Base-by-base conservation (phyloP, 2,888 invertebrate species). In the Lordiphosa andalusiaca region DNA sequence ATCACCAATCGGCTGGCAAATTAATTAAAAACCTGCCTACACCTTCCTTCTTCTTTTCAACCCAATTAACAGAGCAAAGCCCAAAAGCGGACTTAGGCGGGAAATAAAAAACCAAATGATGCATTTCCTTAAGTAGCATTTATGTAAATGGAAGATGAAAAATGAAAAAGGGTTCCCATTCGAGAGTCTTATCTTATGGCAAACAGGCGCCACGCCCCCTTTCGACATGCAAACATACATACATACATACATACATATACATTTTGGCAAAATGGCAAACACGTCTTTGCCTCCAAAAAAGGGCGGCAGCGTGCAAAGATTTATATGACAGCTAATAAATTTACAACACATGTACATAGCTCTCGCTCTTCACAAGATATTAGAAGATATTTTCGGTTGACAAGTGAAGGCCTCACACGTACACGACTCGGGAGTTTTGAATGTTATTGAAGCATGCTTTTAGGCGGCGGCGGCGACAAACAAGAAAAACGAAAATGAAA, bases 321-420 rank as follows among this genome's bases (percentile, higher is more conserved):
- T 87, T 87, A 87, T 87, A 87, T 87, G 87, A 87, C 87, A 87
- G 87, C 87, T 85, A 85, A 87, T 87, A 87, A 87, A 87, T 87
- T 85, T 86, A 71, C 71, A 73, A 77, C 78, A 85, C 72, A 75
- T 77, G 77, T 80, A 30, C 30, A 30, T 30, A 82, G 63, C 78
- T 73, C 71, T 30, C 30, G 9, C 30, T 30, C 30, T 30, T 49
- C 33, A 46, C 56, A 73, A 75, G 69, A 74, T 80, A 76, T 78
- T 76, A 74, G 76, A 67, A 67, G 73, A 77, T 73, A 71, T 71
- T 76, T 66, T 51, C 47, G 23, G 62, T 70, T 72, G 74, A 74
- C 76, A 75, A 46, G 56, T 64, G 51, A 36, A 60, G 57, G 57
- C 42, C 53, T 41, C 55, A 46, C 80, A 69, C 72, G 71, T 72